Evolutionary conservation across 1,140 invertebrate genomes (phyloP).

Genomic region (Ylistrum balloti): DNA sequence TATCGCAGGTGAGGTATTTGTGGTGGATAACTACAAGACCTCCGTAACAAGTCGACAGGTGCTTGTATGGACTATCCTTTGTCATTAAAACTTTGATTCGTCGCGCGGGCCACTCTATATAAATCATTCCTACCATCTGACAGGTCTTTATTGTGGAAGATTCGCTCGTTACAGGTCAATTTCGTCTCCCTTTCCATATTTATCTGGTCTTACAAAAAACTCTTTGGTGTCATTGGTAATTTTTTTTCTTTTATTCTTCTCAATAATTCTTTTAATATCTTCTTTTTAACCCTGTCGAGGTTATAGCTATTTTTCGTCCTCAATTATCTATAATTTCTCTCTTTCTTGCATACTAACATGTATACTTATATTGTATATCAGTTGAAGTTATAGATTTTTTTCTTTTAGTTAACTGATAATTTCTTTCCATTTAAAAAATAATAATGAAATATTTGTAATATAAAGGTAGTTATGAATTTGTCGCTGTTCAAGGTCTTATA

Average conservation of each 20-base stretch:
- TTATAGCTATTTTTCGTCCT: not conserved
- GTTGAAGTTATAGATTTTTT: not conserved
- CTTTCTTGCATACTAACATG: not conserved
- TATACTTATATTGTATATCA: too few relatives aligned
- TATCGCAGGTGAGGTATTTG: conserved; percentile 20
- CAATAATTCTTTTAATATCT: not conserved
- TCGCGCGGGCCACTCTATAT: not conserved
- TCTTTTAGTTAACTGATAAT: not conserved
- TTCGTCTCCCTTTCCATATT: too few relatives aligned
- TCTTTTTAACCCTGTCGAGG: not conserved
- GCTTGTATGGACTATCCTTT: not conserved
- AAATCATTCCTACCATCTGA: not conserved
- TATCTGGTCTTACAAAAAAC: not conserved
- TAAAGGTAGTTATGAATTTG: not conserved
- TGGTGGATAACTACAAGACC: conserved; percentile 9
- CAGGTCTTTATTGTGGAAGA: not conserved
- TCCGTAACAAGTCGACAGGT: conserved; percentile 9
- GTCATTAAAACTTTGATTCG: not conserved
- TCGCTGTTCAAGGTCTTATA: not conserved
- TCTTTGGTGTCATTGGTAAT: not conserved
- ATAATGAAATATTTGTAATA: not conserved
- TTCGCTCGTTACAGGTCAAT: not conserved
- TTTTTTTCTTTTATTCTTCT: too few relatives aligned
- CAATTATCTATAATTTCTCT: not conserved
- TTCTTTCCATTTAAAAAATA: not conserved